A percentile compares a stretch with the other conserved stretches of the same genome.
These are phyloP conservation scores for Agriopis aurantiaria DNA, from an alignment of 2,888 invertebrate genomes.

Conservation along the genomic window DNA sequence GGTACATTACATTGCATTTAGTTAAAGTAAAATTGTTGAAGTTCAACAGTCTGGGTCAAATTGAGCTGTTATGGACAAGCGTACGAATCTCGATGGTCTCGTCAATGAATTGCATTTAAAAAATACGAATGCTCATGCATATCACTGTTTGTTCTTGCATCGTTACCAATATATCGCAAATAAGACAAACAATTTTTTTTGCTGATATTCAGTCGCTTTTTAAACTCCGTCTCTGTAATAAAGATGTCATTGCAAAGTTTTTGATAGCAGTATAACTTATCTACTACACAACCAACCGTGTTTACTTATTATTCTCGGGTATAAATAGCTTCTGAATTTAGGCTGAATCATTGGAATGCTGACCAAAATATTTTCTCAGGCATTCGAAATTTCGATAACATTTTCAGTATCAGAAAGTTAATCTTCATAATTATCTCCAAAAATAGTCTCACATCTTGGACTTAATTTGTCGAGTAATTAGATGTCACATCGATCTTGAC, in stretches of 20 bases:
- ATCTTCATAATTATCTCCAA: constrained; percentile 32
- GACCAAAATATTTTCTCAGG: constrained; percentile 10
- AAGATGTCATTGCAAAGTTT: neutral
- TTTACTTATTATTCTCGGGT: neutral
- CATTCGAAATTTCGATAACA: constrained; percentile 11
- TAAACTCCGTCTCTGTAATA: neutral
- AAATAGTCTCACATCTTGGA: constrained; percentile 58
- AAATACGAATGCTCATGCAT: neutral
- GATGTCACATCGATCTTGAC: constrained; percentile 67
- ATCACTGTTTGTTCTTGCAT: neutral
- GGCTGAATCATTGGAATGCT: constrained; percentile 5
- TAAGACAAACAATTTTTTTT: neutral
- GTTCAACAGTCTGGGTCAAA: too few relatives aligned
- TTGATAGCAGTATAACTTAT: neutral
- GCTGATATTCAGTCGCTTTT: neutral
- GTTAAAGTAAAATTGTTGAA: too few relatives aligned
- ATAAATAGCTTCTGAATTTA: neutral
- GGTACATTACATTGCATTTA: neutral
- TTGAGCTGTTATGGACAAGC: too few relatives aligned
- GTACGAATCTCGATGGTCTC: too few relatives aligned
- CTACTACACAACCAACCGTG: neutral
- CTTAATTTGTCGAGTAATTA: constrained; percentile 74
- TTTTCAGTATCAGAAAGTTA: constrained; percentile 35
- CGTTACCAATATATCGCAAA: neutral
- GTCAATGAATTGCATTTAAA: too few relatives aligned